These are phyloP conservation scores for Rhabdophis nuchalis DNA, from an alignment of 2,797 vertebrate species.

Conservation along the genomic window DNA sequence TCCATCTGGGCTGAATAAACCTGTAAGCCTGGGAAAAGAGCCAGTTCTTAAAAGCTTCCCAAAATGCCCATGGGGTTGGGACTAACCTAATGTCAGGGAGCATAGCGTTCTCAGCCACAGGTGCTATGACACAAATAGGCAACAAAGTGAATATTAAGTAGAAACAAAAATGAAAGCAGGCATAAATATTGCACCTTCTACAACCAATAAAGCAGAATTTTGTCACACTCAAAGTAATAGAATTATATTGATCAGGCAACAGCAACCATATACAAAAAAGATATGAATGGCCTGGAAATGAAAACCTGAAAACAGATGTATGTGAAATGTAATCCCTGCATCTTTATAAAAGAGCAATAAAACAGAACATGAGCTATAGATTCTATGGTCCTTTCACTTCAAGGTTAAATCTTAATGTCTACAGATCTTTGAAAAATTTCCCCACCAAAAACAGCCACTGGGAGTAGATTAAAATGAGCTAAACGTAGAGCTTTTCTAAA, in stretches of 20 bases:
- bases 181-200: background rate
- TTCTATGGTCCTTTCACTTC: background rate
- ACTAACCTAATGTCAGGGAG: background rate
- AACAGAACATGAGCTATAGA: background rate
- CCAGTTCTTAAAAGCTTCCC: background rate
- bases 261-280: background rate
- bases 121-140: background rate
- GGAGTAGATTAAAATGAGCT: background rate
- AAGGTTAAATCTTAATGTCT: background rate
- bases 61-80: background rate
- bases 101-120: background rate
- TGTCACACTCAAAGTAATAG: background rate
- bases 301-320: background rate
- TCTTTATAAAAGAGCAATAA: background rate
- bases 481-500: background rate
- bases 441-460: background rate
- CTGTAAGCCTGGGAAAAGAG: background rate
- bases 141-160: background rate
- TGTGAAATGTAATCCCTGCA: background rate
- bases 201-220: background rate
- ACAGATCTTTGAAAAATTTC: background rate
- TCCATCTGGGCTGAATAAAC: background rate
- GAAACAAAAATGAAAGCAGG: background rate
- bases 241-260: background rate
- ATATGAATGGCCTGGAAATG: background rate